phyloP scores from a whole-genome alignment of 2,113 vertebrate genomes.

The Nyctibius bracteatus region DNA sequence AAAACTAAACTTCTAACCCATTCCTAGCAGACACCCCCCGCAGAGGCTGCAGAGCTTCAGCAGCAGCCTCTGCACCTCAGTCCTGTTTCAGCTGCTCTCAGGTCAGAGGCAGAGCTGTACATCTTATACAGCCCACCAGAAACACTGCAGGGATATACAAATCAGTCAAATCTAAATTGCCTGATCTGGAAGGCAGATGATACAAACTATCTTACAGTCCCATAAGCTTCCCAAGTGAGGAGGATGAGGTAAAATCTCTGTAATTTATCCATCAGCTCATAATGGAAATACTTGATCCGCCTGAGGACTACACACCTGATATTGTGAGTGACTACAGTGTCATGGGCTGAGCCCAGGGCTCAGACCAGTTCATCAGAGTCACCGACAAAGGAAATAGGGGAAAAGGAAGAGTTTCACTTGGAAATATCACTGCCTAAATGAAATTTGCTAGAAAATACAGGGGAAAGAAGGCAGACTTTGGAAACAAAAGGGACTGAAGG shows the following conservation, averaged over 20 bases:
- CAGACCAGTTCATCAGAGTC: background rate
- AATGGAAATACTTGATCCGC: background rate
- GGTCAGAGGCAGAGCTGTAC: background rate
- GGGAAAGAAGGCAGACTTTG: background rate
- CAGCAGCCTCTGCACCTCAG: background rate
- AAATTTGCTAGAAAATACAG: background rate
- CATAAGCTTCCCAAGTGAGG: background rate
- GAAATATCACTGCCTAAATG: background rate
- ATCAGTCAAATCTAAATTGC: background rate
- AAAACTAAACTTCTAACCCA: background rate
- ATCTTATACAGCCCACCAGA: background rate
- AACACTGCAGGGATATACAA: background rate
- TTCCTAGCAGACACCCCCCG: background rate
- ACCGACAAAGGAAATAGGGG: background rate
- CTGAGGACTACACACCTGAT: background rate
- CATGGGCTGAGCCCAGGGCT: fast-evolving
- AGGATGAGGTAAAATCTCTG: background rate
- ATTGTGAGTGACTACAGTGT: fast-evolving
- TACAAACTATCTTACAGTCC: background rate
- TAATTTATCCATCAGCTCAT: background rate
- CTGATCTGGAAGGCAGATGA: background rate
- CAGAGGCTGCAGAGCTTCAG: too few relatives aligned
- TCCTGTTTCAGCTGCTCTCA: background rate
- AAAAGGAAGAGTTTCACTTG: background rate
- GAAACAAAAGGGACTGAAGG: background rate